Evolutionary conservation across 2,797 vertebrate species (phyloP).

Genomic region (Mus minutoides): DNA sequence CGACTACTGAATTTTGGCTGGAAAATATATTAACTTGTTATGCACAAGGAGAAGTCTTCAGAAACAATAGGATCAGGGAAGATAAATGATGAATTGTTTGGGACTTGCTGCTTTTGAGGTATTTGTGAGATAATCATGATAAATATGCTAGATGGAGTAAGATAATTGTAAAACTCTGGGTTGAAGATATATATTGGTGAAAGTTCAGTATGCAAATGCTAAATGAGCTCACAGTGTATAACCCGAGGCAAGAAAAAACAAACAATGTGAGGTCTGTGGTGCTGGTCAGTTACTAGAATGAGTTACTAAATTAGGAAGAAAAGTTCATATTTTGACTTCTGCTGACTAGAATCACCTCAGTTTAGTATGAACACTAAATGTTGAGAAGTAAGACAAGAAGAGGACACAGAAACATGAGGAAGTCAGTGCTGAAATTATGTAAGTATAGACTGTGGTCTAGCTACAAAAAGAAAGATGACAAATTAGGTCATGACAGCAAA

Average conservation of each 20-base stretch:
- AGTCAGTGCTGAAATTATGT: not conserved
- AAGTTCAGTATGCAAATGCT: not conserved
- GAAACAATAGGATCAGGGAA: not conserved
- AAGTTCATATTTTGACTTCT: not conserved
- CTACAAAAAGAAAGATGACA: not conserved
- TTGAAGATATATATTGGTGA: not conserved
- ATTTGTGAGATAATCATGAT: not conserved
- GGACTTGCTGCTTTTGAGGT: not conserved
- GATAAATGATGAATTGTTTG: not conserved
- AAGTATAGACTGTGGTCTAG: not conserved
- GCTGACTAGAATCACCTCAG: not conserved
- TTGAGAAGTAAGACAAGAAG: not conserved
- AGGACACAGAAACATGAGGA: not conserved
- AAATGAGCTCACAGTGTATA: not conserved
- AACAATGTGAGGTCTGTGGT: not conserved
- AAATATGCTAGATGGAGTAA: not conserved
- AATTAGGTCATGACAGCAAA: not conserved
- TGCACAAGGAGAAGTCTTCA: not conserved
- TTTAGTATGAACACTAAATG: conserved; percentile 11
- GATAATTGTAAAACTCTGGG: not conserved
- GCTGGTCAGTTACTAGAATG: not conserved
- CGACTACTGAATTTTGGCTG: not conserved
- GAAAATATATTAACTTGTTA: not conserved
- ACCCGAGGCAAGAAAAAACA: not conserved
- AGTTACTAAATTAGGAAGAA: not conserved